Base-by-base conservation (phyloP, 2,888 invertebrate species). In the Nesidiocoris tenuis region DNA sequence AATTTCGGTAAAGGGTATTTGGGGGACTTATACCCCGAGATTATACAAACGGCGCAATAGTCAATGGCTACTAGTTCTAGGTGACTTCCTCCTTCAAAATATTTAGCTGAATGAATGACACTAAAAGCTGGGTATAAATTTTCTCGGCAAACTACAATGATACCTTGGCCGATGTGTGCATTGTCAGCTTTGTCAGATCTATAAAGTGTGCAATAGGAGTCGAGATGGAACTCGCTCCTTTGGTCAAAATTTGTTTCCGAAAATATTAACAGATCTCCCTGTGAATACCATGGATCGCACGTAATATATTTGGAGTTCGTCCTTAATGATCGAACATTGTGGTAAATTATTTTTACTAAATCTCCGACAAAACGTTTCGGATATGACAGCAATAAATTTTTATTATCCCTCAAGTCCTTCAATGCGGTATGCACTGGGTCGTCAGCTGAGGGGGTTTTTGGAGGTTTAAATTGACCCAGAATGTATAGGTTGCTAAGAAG, bases 231-330 rank as follows among this genome's bases (percentile, higher is more conserved):
- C 9, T 3, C 7, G 19, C 54, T 21, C 12, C 55, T 12, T 19
- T 54, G n/a, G 3, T 54, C 19, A 55, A 68, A 68, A 55, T 68
- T 68, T n/a, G 68, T 68, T 57, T 68, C 68, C 12, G 68, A 68
- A 68, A 68, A 68, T 7, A 68, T 56, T 19, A 68, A n/a, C 7
- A 68, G 19, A 9, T 68, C 57, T n/a, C 9, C 68, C 19, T 56
- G 68, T 23, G 5, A 12, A 56, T 68, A 74, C 74, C 74, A 74
- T 5, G 25, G 17, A 61, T 74, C 74, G 17, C 65, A 64, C 19
- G n/a, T 2, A 2, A 74, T 74, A 55, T 74, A 66, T 19, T 72
- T 66, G 23, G 7, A 9, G 65, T 74, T 64, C 1, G 64, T 21
- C 19, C 18, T 17, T 12, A 61, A 39, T 17, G 74, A 74, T 22